Base-by-base conservation (phyloP, 2,888 invertebrate species). In the Hymenopus coronatus region DNA sequence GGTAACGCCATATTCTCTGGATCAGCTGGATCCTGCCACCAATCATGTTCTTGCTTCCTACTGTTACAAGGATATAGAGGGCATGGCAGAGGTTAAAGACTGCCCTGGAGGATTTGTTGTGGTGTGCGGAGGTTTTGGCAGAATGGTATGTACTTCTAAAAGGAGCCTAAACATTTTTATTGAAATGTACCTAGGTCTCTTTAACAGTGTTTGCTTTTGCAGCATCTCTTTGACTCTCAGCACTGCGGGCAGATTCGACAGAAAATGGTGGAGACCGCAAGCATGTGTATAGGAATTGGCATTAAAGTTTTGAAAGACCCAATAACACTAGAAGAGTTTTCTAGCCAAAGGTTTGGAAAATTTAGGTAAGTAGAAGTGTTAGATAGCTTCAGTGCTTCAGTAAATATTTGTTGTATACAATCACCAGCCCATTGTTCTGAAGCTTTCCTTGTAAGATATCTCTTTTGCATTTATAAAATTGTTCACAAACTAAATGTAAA, bases 71-170 rank as follows among this genome's bases (percentile, higher is more conserved):
- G 97, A 98, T 93, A 97, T 98, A 91, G 97, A 97, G 92, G 96
- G 96, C 90, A 94, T 98, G 91, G 95, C 95, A 30, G 96, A 97
- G 91, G 96, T 99, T 88, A 96, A 97, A 91, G 98, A 99, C 93
- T 97, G 97, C 92, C 96, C 97, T n/a, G 98, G 98, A 90, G 99
- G 98, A 81, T 98, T 99, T 93, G 97, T 98, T 12, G 95, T 99
- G 91, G 98, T 98, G 40, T 96, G 97, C 91, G 98, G 98, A 87
- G 98, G 98, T 12, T 98, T 98, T 93, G 97, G 98, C 91, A 95
- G 99, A 89, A 94, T 99, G 91, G 95, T 95, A 92, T 92, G 93
- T 92, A 82, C 40, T n/a, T 30, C 7, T 46, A 2, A 25, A 46
- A n/a, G 27, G 20, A 70, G 20, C 20, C 20, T 70, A 20, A 20